Base-by-base conservation (phyloP, 2,797 vertebrate species). In the Sebastes itinus region DNA sequence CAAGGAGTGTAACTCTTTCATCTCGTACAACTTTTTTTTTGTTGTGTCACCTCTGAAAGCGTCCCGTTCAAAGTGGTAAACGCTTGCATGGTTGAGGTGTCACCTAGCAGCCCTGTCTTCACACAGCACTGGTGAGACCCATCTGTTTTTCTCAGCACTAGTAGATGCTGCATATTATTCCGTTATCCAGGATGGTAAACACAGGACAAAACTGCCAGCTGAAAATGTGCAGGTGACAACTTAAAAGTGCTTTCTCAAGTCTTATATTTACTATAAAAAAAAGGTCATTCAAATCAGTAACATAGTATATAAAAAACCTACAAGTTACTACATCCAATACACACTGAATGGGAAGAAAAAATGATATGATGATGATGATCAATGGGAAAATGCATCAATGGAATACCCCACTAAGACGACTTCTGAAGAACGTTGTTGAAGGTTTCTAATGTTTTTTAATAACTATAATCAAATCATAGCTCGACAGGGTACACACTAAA, bases 1-100 rank as follows among this genome's bases (percentile, higher is more conserved):
- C 46, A 67, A 30, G 4, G 28, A 35, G 20, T 35, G 7, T 3
- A 30, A 20, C 28, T 13, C 7, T 71, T 71, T 68, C 23, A 14
- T 72, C 30, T 28, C 10, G 38, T 9, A 16, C 7, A 5, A 5
- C 49, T 22, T 22, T 54, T 49, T 42, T 42, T 80, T 38, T 38
- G 42, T 38, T 70, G 35, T 54, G 70, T 75, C 54, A 80, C 69
- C 38, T 28, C 66, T 74, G 14, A 72, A 74, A 66, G 75, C 27
- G 22, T 65, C 63, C 66, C 12, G 32, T 54, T 80, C 55, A 83
- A 61, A 75, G 82, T 38, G 73, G 61, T 77, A 83, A 85, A 73
- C 6, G 6, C 63, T 65, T 78, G 77, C 89, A 89, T 81, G 87
- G 87, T 32, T 20, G 66, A 80, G 85, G 80, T 77, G 77, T 89